These are phyloP conservation scores for Palythoa grandis DNA, from an alignment of 92 coral and sea anemone species.

Conservation along the genomic window DNA sequence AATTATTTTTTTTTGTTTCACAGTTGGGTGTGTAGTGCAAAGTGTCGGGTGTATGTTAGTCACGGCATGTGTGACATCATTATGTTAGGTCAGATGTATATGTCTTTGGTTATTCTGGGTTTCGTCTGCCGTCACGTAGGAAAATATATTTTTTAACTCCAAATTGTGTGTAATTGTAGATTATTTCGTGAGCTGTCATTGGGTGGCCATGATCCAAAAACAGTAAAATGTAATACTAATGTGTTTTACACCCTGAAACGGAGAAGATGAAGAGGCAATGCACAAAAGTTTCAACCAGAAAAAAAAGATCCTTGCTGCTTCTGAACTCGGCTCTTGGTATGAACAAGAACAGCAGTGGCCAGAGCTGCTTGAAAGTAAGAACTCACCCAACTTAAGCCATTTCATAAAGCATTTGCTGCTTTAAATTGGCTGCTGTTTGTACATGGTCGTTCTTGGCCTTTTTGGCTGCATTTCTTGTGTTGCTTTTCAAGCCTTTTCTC, in stretches of 20 bases:
- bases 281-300: neutral
- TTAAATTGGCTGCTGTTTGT: too few relatives aligned
- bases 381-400: too few relatives aligned
- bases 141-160: neutral
- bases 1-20: too few relatives aligned
- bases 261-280: slow-evolving; percentile 8
- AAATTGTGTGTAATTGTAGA: neutral
- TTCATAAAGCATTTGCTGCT: too few relatives aligned
- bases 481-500: too few relatives aligned
- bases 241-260: slow-evolving; percentile 3
- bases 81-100: too few relatives aligned
- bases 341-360: slow-evolving; percentile 13
- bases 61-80: too few relatives aligned
- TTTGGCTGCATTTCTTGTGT: too few relatives aligned
- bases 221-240: neutral
- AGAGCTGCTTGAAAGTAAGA: neutral
- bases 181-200: neutral
- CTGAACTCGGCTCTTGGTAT: slow-evolving; percentile 5
- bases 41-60: too few relatives aligned
- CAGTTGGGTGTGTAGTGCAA: too few relatives aligned
- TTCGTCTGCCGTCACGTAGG: neutral
- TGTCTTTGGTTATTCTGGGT: too few relatives aligned
- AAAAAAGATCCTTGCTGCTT: slow-evolving; percentile 4
- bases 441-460: too few relatives aligned
- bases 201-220: neutral